Evolutionary conservation across 2,888 invertebrate species (phyloP).

Genomic region (Galeopsomyia nigrocyanea): DNA sequence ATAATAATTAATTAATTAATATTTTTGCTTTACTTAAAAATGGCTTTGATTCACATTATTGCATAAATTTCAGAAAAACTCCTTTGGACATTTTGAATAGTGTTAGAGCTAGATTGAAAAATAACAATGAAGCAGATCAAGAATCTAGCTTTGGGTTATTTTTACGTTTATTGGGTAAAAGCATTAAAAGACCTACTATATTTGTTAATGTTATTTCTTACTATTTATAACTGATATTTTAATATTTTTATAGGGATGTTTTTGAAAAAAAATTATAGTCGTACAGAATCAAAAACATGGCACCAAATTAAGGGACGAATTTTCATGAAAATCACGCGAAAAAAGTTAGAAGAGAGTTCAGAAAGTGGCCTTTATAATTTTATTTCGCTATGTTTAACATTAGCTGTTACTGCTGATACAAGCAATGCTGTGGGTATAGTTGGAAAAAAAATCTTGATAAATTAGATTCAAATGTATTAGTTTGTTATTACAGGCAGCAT

Average conservation of each 20-base stretch:
- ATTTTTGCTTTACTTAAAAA: constrained; percentile 8
- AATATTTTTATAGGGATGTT: constrained; percentile 58
- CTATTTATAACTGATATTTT: constrained; percentile 48
- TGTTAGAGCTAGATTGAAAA: constrained; percentile 64
- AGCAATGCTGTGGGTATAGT: constrained; percentile 65
- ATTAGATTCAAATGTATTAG: neutral
- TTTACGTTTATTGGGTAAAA: constrained; percentile 67
- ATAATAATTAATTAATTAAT: constrained; percentile 9
- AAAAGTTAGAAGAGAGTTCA: constrained; percentile 71
- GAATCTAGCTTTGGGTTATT: constrained; percentile 71
- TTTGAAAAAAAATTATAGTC: constrained; percentile 59
- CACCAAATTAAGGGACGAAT: constrained; percentile 73
- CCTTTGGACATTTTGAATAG: constrained; percentile 63
- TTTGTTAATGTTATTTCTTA: constrained; percentile 39
- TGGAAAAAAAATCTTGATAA: neutral
- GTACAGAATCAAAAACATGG: constrained; percentile 64
- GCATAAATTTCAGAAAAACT: constrained; percentile 53
- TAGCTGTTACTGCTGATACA: constrained; percentile 67
- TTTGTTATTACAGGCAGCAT: constrained; percentile 55
- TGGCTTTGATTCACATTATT: neutral
- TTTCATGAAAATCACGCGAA: constrained; percentile 73
- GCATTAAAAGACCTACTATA: neutral
- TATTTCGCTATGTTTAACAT: constrained; percentile 68
- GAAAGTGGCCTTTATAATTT: constrained; percentile 74
- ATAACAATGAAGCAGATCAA: constrained; percentile 55